These are phyloP conservation scores for Drosophila nasuta DNA, from an alignment of 1,140 invertebrate species.

Conservation along the genomic window DNA sequence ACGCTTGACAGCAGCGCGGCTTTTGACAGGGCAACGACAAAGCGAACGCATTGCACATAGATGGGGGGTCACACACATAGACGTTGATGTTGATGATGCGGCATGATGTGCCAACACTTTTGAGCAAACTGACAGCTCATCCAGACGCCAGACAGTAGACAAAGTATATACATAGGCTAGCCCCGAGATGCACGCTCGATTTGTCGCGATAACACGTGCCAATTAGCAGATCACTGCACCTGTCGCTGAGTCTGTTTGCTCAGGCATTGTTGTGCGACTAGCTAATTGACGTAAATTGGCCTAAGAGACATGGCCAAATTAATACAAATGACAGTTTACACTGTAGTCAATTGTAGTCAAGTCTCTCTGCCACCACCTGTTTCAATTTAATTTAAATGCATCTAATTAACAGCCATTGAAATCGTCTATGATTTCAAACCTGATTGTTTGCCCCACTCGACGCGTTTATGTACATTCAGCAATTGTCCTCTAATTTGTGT, in stretches of 20 bases:
- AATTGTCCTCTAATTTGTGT: conserved; percentile 46
- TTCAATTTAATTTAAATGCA: conserved; percentile 63
- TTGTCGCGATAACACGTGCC: conserved; percentile 61
- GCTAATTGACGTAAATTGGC: conserved; percentile 52
- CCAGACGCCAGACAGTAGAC: conserved; percentile 8
- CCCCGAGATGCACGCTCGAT: conserved; percentile 23
- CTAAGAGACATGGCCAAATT: conserved; percentile 41
- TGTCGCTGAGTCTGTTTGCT: conserved; percentile 21
- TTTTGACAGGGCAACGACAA: conserved; percentile 48
- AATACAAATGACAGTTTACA: conserved; percentile 40
- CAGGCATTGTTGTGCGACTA: conserved; percentile 24
- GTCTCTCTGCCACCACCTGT: conserved; percentile 19
- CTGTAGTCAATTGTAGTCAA: not conserved
- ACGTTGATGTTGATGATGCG: not conserved
- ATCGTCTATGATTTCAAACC: conserved; percentile 42
- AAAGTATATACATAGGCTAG: conserved; percentile 3
- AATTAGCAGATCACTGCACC: conserved; percentile 63
- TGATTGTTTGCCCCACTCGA: conserved; percentile 5
- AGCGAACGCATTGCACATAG: conserved; percentile 7
- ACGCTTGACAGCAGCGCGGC: conserved; percentile 50
- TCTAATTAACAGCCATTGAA: conserved; percentile 60
- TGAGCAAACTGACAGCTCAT: conserved; percentile 23
- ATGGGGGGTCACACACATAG: not conserved
- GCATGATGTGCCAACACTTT: conserved; percentile 25
- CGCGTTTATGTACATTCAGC: conserved; percentile 21